phyloP scores from a whole-genome alignment of 2,888 invertebrate species.

The Trichogramma evanescens region DNA sequence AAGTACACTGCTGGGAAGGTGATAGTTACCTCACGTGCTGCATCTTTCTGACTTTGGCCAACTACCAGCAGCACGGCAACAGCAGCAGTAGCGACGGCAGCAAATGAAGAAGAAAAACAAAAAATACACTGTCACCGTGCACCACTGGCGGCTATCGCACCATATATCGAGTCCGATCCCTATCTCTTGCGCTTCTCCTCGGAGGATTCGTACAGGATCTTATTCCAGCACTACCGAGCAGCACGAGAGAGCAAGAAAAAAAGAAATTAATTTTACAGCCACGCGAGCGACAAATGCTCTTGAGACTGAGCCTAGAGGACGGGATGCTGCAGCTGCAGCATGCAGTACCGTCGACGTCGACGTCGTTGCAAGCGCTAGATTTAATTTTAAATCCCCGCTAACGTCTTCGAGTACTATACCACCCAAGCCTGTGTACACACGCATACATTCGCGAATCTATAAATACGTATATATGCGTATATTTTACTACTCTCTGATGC shows the following conservation, averaged over 20 bases:
- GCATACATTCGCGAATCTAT: too few species aligned
- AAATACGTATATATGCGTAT: too few species aligned
- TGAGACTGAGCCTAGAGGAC: constrained; percentile 48
- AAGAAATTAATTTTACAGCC: constrained; percentile 28
- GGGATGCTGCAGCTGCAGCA: constrained; percentile 33
- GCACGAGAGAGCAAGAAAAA: background rate
- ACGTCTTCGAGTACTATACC: too few species aligned
- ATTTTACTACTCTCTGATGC: too few species aligned
- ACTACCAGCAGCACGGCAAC: background rate
- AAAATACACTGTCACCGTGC: background rate
- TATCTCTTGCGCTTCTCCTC: too few species aligned
- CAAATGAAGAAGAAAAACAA: too few species aligned
- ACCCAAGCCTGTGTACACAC: too few species aligned
- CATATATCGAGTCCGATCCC: too few species aligned
- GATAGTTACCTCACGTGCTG: constrained; percentile 19
- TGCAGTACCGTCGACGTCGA: constrained; percentile 31
- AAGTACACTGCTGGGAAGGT: background rate
- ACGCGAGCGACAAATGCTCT: constrained; percentile 41
- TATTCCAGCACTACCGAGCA: too few species aligned
- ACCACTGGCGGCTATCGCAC: too few species aligned
- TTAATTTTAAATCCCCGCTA: constrained; percentile 40
- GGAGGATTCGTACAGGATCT: too few species aligned
- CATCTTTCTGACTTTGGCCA: constrained; percentile 7
- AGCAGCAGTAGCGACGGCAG: background rate
- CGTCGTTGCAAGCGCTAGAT: constrained; percentile 34